Evolutionary conservation across 2,797 vertebrate species (phyloP).

Genomic region (Hippocampus kuda): DNA sequence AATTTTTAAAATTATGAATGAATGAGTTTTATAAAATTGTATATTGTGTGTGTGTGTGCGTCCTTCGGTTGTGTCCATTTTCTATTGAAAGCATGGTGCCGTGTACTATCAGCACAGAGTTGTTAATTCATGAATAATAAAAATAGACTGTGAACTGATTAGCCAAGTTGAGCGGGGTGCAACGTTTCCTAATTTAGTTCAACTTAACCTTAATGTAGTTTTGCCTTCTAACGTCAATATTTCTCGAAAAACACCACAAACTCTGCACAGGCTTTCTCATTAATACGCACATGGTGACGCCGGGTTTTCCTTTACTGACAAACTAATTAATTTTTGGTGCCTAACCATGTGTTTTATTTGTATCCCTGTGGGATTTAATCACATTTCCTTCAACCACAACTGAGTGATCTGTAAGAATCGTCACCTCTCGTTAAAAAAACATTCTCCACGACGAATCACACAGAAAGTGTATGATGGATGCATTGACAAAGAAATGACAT

Average conservation of each 20-base stretch:
- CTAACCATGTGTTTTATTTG: slow-evolving; percentile 41
- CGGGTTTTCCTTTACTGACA: slow-evolving; percentile 21
- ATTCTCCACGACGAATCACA: slow-evolving; percentile 16
- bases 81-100: background rate
- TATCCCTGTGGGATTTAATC: slow-evolving; percentile 32
- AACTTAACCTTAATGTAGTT: background rate
- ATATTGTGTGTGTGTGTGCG: too few species aligned
- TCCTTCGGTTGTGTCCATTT: background rate
- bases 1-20: too few species aligned
- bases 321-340: slow-evolving; percentile 29
- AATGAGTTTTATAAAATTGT: too few species aligned
- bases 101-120: background rate
- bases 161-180: background rate
- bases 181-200: background rate
- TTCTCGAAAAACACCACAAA: background rate
- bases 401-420: slow-evolving; percentile 21
- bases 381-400: slow-evolving; percentile 26
- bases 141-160: background rate
- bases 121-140: background rate
- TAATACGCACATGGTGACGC: slow-evolving; percentile 8
- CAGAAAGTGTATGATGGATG: slow-evolving; percentile 14
- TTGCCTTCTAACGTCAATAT: background rate
- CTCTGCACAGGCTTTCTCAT: slow-evolving; percentile 10
- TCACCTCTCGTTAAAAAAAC: slow-evolving; percentile 18
- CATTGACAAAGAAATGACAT: background rate